Conservation (phyloP, 1,140 invertebrate species). For the Cheumatopsyche charites region DNA sequence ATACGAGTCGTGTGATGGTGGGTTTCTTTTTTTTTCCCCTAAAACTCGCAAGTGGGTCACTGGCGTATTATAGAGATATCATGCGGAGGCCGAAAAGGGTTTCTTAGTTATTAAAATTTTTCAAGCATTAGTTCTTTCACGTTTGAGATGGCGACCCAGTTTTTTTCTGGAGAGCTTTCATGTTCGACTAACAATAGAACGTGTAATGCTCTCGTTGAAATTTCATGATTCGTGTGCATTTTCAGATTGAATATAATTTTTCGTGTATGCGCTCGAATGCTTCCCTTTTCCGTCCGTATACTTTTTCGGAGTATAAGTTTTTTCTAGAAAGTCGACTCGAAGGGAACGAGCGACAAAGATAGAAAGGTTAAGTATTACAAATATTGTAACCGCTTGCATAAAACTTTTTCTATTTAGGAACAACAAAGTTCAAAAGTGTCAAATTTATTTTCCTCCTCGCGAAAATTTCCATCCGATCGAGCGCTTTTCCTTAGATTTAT, state of each 20-base stretch:
- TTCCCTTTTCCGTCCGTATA: too few relatives aligned
- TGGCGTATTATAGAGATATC: neutral
- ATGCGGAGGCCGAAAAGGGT: neutral
- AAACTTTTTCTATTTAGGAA: conserved; percentile 21
- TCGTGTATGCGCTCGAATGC: too few relatives aligned
- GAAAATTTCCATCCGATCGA: neutral
- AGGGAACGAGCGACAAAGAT: too few relatives aligned
- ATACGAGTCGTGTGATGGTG: neutral
- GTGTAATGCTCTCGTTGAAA: too few relatives aligned
- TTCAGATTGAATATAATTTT: too few relatives aligned
- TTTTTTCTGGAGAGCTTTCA: too few relatives aligned
- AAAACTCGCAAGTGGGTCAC: conserved; percentile 2
- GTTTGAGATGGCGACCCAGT: too few relatives aligned
- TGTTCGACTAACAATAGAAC: too few relatives aligned
- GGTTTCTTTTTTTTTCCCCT: neutral
- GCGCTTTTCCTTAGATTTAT: conserved; percentile 10
- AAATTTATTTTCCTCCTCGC: neutral
- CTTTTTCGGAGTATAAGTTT: neutral
- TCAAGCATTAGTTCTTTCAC: neutral
- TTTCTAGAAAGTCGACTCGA: too few relatives aligned
- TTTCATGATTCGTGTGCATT: too few relatives aligned
- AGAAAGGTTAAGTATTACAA: conserved; percentile 5
- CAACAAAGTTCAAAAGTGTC: conserved; percentile 17
- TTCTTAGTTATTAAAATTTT: conserved; percentile 2
- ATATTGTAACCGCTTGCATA: conserved; percentile 4